phyloP scores from a whole-genome alignment of 2,888 invertebrate genomes.

The Plagodis dolabraria region DNA sequence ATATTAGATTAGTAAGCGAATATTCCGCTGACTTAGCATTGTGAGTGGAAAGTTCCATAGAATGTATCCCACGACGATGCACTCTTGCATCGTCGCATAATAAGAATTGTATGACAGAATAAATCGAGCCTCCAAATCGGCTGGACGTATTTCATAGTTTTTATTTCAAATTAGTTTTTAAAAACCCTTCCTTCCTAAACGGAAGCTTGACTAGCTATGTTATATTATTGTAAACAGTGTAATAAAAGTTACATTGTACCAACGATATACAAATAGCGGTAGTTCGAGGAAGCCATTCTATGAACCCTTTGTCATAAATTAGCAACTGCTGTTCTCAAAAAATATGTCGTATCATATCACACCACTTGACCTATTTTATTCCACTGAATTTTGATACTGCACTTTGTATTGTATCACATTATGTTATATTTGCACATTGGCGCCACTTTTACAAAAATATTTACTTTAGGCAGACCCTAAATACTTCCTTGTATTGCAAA shows the following conservation, averaged over 20 bases:
- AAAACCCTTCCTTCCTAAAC: too few relatives aligned
- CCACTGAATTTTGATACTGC: slow-evolving; percentile 37
- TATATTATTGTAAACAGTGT: slow-evolving; percentile 9
- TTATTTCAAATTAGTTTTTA: too few relatives aligned
- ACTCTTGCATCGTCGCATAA: too few relatives aligned
- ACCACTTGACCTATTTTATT: slow-evolving; percentile 44
- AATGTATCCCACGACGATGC: too few relatives aligned
- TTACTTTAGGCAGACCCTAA: slow-evolving; percentile 10
- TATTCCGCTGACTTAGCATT: too few relatives aligned
- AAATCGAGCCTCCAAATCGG: too few relatives aligned
- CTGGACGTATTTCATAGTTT: too few relatives aligned
- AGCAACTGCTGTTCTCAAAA: slow-evolving; percentile 42
- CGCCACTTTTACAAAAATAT: slow-evolving; percentile 26
- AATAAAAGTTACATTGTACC: slow-evolving; percentile 58
- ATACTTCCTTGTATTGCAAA: slow-evolving; percentile 18
- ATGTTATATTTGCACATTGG: slow-evolving; percentile 17
- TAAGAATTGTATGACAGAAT: too few relatives aligned
- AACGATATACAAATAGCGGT: slow-evolving; percentile 48
- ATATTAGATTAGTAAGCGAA: too few relatives aligned
- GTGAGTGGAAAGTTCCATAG: too few relatives aligned
- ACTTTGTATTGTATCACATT: slow-evolving; percentile 11
- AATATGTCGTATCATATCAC: slow-evolving; percentile 44
- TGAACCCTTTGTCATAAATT: slow-evolving; percentile 55
- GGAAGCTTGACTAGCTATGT: too few relatives aligned
- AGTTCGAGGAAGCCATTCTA: slow-evolving; percentile 66